Percentiles rank a stretch among this genome's conserved stretches.
Evolutionary conservation across 1,140 invertebrate species (phyloP).

Genomic region (Gryllus bimaculatus): DNA sequence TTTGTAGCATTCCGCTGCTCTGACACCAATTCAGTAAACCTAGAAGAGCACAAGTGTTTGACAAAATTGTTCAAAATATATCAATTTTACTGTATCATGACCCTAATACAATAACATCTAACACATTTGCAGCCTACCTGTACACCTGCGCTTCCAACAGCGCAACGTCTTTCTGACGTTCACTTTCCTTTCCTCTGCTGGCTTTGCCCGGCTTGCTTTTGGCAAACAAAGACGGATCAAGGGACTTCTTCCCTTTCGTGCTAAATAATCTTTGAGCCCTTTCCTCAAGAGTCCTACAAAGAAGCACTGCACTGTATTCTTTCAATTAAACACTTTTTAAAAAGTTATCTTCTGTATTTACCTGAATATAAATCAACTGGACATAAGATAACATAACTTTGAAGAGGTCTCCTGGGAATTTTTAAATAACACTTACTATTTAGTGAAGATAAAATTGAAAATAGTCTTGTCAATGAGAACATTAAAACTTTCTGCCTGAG

Average conservation of each 20-base stretch:
- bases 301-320: neutral
- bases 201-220: constrained; percentile 64
- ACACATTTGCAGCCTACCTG: constrained; percentile 35
- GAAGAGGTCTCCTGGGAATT: no score
- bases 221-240: constrained; percentile 84
- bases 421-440: no score
- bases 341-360: no score
- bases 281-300: constrained; percentile 79
- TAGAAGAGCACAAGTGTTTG: neutral
- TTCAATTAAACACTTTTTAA: no score
- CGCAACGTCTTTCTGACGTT: constrained; percentile 73
- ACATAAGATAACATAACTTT: no score
- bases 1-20: constrained; percentile 83
- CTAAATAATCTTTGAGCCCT: constrained; percentile 89
- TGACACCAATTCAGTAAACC: constrained; percentile 44
- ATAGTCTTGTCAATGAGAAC: no score
- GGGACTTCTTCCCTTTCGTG: constrained; percentile 85
- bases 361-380: no score
- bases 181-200: constrained; percentile 52
- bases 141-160: constrained; percentile 83
- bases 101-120: neutral
- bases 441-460: no score
- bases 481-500: no score
- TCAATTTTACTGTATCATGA: neutral
- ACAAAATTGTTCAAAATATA: neutral